phyloP scores from a whole-genome alignment of 2,113 vertebrate genomes.

The Ochotona curzoniae region DNA sequence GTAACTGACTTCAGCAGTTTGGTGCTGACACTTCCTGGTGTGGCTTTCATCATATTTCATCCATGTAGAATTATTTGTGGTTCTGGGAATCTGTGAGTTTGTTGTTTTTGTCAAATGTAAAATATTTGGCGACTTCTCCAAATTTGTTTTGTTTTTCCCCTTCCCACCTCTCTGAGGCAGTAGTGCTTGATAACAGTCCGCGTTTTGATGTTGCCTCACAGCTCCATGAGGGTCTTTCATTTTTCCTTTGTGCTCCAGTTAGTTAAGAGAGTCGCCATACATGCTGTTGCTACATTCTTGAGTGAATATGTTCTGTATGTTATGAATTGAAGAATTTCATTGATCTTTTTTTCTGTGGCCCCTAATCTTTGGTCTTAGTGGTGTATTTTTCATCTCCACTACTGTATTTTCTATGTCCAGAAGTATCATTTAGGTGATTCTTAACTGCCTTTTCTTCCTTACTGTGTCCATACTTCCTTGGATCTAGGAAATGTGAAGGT shows the following conservation, averaged over 20 bases:
- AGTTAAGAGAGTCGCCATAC: neutral
- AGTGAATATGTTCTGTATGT: neutral
- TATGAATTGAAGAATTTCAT: neutral
- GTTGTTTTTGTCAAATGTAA: slow-evolving; percentile 4
- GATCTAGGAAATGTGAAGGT: neutral
- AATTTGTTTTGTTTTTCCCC: neutral
- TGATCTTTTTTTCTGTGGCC: neutral
- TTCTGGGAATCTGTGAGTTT: neutral
- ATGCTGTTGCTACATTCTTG: neutral
- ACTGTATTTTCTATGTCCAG: neutral
- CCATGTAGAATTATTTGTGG: neutral
- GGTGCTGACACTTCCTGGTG: neutral
- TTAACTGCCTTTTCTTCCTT: neutral
- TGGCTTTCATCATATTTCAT: slow-evolving; percentile 24
- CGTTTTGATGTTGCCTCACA: neutral
- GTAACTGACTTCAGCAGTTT: neutral
- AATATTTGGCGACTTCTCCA: neutral
- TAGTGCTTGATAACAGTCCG: neutral
- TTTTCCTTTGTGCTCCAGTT: neutral
- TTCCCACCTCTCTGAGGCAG: neutral
- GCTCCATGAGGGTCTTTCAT: neutral
- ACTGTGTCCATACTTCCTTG: neutral
- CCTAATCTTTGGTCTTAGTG: neutral
- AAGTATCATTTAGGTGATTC: neutral
- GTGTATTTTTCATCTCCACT: slow-evolving; percentile 11